These are phyloP conservation scores for Philotrypesis tridentata DNA, from an alignment of 1,140 invertebrate species.

Conservation along the genomic window DNA sequence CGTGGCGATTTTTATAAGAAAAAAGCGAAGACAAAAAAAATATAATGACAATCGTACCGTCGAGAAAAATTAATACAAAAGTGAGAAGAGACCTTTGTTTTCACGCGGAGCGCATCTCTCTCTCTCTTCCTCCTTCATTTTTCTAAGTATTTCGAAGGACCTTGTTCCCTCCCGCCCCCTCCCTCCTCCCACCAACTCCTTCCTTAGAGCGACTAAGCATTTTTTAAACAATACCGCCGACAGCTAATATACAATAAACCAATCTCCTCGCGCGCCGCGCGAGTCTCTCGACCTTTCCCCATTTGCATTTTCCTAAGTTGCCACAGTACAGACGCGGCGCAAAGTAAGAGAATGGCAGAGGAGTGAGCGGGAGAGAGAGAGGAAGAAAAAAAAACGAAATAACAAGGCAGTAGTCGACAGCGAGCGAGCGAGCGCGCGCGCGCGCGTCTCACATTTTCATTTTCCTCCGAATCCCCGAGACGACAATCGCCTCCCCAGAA, in stretches of 20 bases:
- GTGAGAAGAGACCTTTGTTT: background rate
- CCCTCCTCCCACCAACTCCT: too few species aligned
- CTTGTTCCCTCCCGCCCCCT: too few species aligned
- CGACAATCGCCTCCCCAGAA: slow-evolving; percentile 14
- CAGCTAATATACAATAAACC: slow-evolving; percentile 46
- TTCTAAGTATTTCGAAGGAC: slow-evolving; percentile 19
- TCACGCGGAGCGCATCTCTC: background rate
- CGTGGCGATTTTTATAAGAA: too few species aligned
- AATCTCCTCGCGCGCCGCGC: background rate
- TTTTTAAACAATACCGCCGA: slow-evolving; percentile 28
- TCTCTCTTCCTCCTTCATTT: slow-evolving; percentile 27
- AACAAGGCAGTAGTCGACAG: background rate
- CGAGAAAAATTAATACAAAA: too few species aligned
- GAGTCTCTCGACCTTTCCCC: background rate
- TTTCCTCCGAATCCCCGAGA: slow-evolving; percentile 21
- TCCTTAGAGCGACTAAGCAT: slow-evolving; percentile 24
- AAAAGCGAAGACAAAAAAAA: too few species aligned
- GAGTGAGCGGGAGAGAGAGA: too few species aligned
- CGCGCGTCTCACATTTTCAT: slow-evolving; percentile 24
- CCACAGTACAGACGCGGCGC: background rate
- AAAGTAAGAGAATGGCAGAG: background rate
- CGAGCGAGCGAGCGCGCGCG: background rate
- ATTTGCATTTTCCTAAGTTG: slow-evolving; percentile 17
- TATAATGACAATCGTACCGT: too few species aligned
- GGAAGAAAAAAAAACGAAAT: background rate